phyloP scores from a whole-genome alignment of 2,113 vertebrate species.

The Silurus asotus region DNA sequence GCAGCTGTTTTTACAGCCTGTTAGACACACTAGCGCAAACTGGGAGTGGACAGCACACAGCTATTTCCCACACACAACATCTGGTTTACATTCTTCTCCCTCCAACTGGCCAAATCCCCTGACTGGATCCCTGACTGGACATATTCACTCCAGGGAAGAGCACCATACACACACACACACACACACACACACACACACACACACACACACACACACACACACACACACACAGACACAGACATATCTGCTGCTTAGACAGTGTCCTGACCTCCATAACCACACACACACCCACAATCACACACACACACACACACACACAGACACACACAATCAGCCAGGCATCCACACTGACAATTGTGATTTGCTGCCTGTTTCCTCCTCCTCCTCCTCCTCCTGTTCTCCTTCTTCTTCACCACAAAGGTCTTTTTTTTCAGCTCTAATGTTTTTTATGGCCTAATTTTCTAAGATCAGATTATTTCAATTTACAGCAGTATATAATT shows the following conservation, averaged over 20 bases:
- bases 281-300: conserved; percentile 10
- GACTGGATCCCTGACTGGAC: conserved; percentile 52
- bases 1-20: conserved; percentile 63
- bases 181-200: conserved; percentile 13
- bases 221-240: conserved; percentile 10
- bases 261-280: conserved; percentile 16
- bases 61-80: conserved; percentile 56
- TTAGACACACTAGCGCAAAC: conserved; percentile 57
- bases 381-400: neutral
- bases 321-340: neutral
- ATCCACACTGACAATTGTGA: conserved; percentile 4
- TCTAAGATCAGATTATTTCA: conserved; percentile 18
- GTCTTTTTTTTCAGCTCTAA: conserved; percentile 15
- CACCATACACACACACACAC: conserved; percentile 9
- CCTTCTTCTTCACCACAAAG: conserved; percentile 1
- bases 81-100: conserved; percentile 57
- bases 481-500: conserved; percentile 22
- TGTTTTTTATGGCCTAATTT: conserved; percentile 34
- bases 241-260: conserved; percentile 32
- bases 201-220: neutral
- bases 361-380: conserved; percentile 11
- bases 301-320: neutral
- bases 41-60: conserved; percentile 52
- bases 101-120: conserved; percentile 47
- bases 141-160: conserved; percentile 44